Evolutionary conservation across 2,888 invertebrate genomes (phyloP).

Genomic region (Carabus problematicus): DNA sequence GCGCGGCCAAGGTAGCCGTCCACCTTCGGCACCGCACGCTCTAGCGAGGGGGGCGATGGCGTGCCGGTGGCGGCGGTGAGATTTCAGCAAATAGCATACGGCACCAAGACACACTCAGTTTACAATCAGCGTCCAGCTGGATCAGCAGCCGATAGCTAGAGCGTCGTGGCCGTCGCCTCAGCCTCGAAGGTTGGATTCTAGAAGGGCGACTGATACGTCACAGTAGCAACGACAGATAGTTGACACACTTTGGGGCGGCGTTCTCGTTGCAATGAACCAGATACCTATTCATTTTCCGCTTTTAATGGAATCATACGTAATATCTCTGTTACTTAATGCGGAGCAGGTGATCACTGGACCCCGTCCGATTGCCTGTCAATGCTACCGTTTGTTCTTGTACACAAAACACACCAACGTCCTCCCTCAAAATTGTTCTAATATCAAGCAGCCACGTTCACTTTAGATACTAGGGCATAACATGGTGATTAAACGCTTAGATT

Average conservation of each 20-base stretch:
- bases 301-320: no score
- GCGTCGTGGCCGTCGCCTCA: neutral
- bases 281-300: neutral
- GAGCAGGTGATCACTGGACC: slow-evolving; percentile 15
- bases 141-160: neutral
- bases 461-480: slow-evolving; percentile 7
- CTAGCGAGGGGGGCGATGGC: neutral
- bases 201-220: slow-evolving; percentile 4
- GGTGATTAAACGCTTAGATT: slow-evolving; percentile 18
- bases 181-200: neutral
- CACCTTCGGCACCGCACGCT: slow-evolving; percentile 4
- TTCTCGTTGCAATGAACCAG: slow-evolving; percentile 3
- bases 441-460: slow-evolving; percentile 3
- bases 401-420: slow-evolving; percentile 15
- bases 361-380: slow-evolving; percentile 16
- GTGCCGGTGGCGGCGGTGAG: slow-evolving; percentile 3
- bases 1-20: slow-evolving; percentile 29
- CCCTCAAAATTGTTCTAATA: slow-evolving; percentile 21
- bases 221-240: neutral
- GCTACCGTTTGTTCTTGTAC: slow-evolving; percentile 1
- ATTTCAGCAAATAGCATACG: neutral
- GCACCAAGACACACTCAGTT: neutral
- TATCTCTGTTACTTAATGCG: no score
- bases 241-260: slow-evolving; percentile 12
- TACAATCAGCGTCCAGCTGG: no score